These are phyloP conservation scores for Parauchenoglanis ngamensis DNA, from an alignment of 2,797 vertebrate genomes.

Conservation along the genomic window DNA sequence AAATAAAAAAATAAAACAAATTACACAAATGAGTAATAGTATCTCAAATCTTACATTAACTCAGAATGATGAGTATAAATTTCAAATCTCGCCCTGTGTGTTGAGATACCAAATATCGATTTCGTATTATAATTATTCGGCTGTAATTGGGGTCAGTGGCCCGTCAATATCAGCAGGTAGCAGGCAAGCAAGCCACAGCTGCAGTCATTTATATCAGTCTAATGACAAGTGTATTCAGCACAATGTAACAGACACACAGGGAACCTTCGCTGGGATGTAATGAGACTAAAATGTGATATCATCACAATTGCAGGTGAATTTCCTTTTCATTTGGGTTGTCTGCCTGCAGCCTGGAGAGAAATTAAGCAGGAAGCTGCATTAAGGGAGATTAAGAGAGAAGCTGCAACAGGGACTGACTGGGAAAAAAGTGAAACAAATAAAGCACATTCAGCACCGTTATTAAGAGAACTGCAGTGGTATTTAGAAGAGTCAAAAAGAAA, in stretches of 20 bases:
- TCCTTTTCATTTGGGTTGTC: slow-evolving; percentile 17
- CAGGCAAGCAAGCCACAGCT: slow-evolving; percentile 44
- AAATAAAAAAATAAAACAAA: background rate
- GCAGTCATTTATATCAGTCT: slow-evolving; percentile 43
- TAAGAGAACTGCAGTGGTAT: background rate
- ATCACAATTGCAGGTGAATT: slow-evolving; percentile 29
- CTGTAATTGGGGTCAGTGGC: slow-evolving; percentile 60
- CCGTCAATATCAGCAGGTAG: slow-evolving; percentile 55
- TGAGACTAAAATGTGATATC: slow-evolving; percentile 6
- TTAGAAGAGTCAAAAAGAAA: slow-evolving; percentile 3
- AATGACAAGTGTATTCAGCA: slow-evolving; percentile 27
- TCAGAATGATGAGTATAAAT: background rate
- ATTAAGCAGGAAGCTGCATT: background rate
- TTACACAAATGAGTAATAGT: background rate
- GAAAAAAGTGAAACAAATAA: background rate
- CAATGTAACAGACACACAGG: slow-evolving; percentile 22
- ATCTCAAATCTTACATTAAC: no score
- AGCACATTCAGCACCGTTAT: background rate
- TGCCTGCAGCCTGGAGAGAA: background rate
- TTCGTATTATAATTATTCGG: slow-evolving; percentile 55
- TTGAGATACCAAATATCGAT: slow-evolving; percentile 38
- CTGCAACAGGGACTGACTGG: background rate
- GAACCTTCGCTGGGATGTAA: slow-evolving; percentile 7
- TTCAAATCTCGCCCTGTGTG: background rate
- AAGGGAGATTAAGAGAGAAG: slow-evolving; percentile 19